phyloP scores from a whole-genome alignment of 2,888 invertebrate genomes.

The Dendrolimus houi region DNA sequence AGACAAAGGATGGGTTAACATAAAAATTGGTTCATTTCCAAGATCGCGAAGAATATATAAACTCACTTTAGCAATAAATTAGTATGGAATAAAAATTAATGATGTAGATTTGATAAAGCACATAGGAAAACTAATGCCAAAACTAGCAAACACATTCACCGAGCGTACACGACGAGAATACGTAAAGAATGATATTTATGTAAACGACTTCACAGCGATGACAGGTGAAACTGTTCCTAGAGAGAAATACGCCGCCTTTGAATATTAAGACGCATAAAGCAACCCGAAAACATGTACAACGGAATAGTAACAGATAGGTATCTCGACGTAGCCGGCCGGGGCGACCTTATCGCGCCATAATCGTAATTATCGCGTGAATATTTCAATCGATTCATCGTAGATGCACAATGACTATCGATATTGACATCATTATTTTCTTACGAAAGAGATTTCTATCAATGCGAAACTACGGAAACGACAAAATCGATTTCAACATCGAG shows the following conservation, averaged over 20 bases:
- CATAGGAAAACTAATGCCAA: slow-evolving; percentile 27
- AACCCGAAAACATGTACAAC: slow-evolving; percentile 45
- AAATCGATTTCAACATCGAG: slow-evolving; percentile 66
- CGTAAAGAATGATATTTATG: slow-evolving; percentile 62
- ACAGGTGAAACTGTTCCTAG: slow-evolving; percentile 60
- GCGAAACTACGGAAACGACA: slow-evolving; percentile 25
- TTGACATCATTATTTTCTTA: slow-evolving; percentile 13
- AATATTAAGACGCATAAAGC: slow-evolving; percentile 44
- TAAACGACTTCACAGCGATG: slow-evolving; percentile 47
- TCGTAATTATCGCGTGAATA: slow-evolving; percentile 69
- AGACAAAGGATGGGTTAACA: no score
- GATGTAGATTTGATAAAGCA: no score
- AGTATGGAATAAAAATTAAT: no score
- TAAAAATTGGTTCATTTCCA: no score
- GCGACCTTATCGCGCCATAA: slow-evolving; percentile 45
- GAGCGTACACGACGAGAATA: slow-evolving; percentile 44
- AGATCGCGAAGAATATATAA: no score
- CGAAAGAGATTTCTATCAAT: slow-evolving; percentile 39
- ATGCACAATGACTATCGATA: slow-evolving; percentile 57
- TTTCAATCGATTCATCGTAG: slow-evolving; percentile 64
- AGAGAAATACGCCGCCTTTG: slow-evolving; percentile 46
- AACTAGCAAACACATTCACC: slow-evolving; percentile 18
- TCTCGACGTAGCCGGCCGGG: slow-evolving; percentile 35
- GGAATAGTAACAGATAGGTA: slow-evolving; percentile 43
- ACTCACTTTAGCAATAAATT: no score